These are phyloP conservation scores for Steinernema feltiae DNA, from an alignment of 1,140 invertebrate genomes.

Conservation along the genomic window DNA sequence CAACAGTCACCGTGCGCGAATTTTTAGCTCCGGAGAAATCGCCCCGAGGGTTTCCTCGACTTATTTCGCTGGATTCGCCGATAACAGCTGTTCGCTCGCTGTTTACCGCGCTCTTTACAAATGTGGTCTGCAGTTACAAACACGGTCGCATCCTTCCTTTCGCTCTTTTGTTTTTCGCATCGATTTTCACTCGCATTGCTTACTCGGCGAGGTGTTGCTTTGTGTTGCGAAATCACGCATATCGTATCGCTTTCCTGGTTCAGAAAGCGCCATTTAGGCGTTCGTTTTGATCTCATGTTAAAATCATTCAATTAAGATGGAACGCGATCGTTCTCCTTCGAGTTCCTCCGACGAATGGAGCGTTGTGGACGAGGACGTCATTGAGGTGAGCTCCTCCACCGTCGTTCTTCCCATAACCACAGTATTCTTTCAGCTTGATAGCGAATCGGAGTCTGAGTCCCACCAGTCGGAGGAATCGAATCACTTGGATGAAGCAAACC, in stretches of 20 bases:
- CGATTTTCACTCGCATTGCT: neutral
- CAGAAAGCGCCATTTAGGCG: neutral
- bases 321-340: constrained; percentile 1
- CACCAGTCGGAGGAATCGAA: neutral
- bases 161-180: neutral
- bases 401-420: neutral
- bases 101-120: too few species aligned
- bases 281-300: neutral
- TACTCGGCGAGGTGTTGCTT: neutral
- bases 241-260: neutral
- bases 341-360: constrained; percentile 5
- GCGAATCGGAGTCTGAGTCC: neutral
- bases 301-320: neutral
- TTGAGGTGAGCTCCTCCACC: neutral
- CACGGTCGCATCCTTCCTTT: too few species aligned
- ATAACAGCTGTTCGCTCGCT: too few species aligned
- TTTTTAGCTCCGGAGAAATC: too few species aligned
- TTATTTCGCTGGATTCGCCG: too few species aligned
- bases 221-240: neutral
- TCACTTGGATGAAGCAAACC: neutral
- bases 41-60: too few species aligned
- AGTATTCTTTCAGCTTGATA: neutral
- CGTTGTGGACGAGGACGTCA: neutral
- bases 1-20: too few species aligned
- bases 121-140: too few species aligned